Evolutionary conservation across 2,113 vertebrate genomes (phyloP), one percentile per base, ranked within the genome.

Genomic region (Mesembrinibis cayennensis): DNA sequence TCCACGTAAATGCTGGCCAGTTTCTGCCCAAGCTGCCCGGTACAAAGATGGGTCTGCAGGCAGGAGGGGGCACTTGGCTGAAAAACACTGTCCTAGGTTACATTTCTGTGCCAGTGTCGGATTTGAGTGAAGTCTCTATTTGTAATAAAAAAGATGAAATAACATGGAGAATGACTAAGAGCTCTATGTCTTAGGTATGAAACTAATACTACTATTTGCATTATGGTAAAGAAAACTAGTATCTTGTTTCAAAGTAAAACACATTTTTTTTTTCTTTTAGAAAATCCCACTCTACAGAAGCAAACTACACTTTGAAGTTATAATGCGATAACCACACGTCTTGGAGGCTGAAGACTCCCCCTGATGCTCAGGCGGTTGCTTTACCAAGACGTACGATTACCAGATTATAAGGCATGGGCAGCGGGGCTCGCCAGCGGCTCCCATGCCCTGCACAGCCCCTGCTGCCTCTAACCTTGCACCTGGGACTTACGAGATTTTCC

Each of bases 401-500:
- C 88, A 40, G 32, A 85, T 94, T 36, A n/a, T 50, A n/a, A 6
- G 61, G 91, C 94, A 91, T 8, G 93, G 83, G 82, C 3, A 85
- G 85, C 27, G 11, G 82, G 0, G 25, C 26, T 1, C 8, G 36
- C 56, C 30, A 13, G 9, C 30, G 70, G 89, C 63, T 34, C 42
- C 92, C 93, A n/a, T 56, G 92, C 71, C 67, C 78, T 0, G 29
- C 27, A 2, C 40, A 26, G 70, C 78, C 92, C 59, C 25, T 56
- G 59, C 56, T 25, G 58, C 16, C 12, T 21, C 34, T 9, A 7
- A 1, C 42, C 84, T 69, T 8, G 32, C 84, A 7, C 71, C 50
- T 12, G 2, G 79, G 17, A 98, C 96, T 98, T 98, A 97, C 30
- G 59, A 92, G 91, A 19, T 91, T 42, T 65, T 97, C 82, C 53